Base-by-base conservation (phyloP, 2,797 vertebrate genomes). In the Peromyscus aztecus region DNA sequence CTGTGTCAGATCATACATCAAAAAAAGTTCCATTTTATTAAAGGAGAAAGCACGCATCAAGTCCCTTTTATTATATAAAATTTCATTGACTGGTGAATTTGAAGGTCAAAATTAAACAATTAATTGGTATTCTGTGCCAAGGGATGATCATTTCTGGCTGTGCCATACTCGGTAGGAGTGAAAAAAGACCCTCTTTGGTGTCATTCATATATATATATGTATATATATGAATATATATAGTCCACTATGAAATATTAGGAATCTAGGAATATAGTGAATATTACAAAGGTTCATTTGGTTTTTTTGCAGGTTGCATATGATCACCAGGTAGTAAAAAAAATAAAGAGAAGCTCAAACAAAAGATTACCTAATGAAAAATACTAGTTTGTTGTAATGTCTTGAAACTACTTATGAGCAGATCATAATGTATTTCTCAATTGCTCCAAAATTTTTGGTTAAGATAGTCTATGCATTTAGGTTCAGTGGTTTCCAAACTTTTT, bases 281-380 rank as follows among this genome's bases (percentile, higher is more conserved):
- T 80, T 61, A 71, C 5, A 85, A 76, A 4, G 83, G 59, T 55
- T 95, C 52, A 86, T 46, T 95, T 46, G 43, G 83, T 83, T n/a
- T 83, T 24, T 81, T 84, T 94, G 86, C 31, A 91, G 85, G 77
- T 82, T 92, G 86, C 29, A 75, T 65, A 40, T 84, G 65, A 91
- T 82, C 46, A 94, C 86, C 80, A 52, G 31, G 40, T 82, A 88
- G 78, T 82, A 73, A 92, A 76, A 69, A 59, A 78, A 40, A 88
- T 52, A 91, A 85, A 88, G 52, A 84, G 95, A 96, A 94, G 46
- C 40, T 93, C 69, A 90, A 94, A 67, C 29, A 80, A 81, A 81
- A 93, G 37, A 93, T 92, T 80, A 97, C 59, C 59, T 95, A 94
- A 94, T 37, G 43, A 75, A 96, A 96, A 89, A 73, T 69, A 90